A percentile compares a stretch with the other conserved stretches of the same genome.
Evolutionary conservation across 2,113 vertebrate genomes (phyloP).

Genomic region (Rousettus leschenaultii): DNA sequence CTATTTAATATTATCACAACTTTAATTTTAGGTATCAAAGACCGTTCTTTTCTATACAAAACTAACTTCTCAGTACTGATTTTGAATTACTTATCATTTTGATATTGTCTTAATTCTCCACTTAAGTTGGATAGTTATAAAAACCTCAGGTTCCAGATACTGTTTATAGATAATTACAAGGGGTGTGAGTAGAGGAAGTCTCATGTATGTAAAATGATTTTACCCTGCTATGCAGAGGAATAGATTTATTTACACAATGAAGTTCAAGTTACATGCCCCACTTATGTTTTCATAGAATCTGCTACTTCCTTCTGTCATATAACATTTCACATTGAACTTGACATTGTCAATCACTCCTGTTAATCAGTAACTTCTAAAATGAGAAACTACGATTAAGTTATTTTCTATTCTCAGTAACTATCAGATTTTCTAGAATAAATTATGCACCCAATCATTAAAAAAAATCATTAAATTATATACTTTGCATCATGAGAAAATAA

Average conservation of each 20-base stretch:
- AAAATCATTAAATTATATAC: neutral
- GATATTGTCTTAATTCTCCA: neutral
- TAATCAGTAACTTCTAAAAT: neutral
- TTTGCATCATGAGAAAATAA: neutral
- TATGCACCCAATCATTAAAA: neutral
- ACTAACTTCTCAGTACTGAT: neutral
- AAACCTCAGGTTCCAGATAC: neutral
- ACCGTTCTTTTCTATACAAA: neutral
- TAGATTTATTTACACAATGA: neutral
- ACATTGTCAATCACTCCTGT: neutral
- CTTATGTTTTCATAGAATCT: neutral
- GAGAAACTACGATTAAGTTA: neutral
- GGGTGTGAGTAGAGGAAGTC: neutral
- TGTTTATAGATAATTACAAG: neutral
- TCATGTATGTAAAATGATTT: neutral
- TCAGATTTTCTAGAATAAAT: neutral
- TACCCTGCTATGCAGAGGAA: neutral
- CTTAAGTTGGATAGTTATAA: neutral
- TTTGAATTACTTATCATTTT: neutral
- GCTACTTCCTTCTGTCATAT: neutral
- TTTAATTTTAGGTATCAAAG: neutral
- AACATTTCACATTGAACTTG: neutral
- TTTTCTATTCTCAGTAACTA: neutral
- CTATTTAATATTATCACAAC: neutral
- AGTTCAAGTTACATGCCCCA: neutral